phyloP scores from a whole-genome alignment of 2,888 invertebrate genomes.

The Parelbella ahira region DNA sequence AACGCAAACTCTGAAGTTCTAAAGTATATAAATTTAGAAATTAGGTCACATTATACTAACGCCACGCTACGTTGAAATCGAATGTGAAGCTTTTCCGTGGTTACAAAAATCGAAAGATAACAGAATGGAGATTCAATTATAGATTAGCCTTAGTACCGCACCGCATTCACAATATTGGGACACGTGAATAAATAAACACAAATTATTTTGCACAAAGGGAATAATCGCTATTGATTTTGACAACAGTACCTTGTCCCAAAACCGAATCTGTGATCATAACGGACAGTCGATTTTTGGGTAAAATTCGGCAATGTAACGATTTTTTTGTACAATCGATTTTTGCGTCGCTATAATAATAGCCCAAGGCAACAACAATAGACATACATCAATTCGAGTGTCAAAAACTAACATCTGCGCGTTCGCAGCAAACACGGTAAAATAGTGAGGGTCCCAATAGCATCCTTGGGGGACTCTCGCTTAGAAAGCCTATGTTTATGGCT shows the following conservation, averaged over 20 bases:
- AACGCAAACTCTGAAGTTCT: conserved; percentile 6
- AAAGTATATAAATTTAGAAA: conserved; percentile 10
- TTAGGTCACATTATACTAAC: conserved; percentile 18
- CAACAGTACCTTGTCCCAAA: conserved; percentile 45
- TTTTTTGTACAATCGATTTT: conserved; percentile 70
- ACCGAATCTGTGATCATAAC: conserved; percentile 52
- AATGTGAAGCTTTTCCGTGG: conserved; percentile 38
- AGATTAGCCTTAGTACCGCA: conserved; percentile 73
- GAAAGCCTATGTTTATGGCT: conserved; percentile 74
- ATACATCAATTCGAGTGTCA: conserved; percentile 79
- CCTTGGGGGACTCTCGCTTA: conserved; percentile 60
- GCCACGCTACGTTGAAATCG: conserved; percentile 29
- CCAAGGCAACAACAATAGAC: conserved; percentile 59
- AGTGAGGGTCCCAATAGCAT: conserved; percentile 58
- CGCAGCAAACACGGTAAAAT: conserved; percentile 70
- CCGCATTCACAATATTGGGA: conserved; percentile 70
- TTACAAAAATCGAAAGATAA: conserved; percentile 65
- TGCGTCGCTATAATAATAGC: conserved; percentile 63
- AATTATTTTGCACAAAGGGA: conserved; percentile 71
- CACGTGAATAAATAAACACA: conserved; percentile 80
- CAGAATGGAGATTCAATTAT: conserved; percentile 77
- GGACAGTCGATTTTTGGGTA: conserved; percentile 54
- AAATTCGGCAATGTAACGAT: conserved; percentile 56
- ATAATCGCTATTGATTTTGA: conserved; percentile 72
- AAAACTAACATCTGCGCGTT: conserved; percentile 80